Conservation (phyloP, 2,888 invertebrate species). For the Allacma fusca region DNA sequence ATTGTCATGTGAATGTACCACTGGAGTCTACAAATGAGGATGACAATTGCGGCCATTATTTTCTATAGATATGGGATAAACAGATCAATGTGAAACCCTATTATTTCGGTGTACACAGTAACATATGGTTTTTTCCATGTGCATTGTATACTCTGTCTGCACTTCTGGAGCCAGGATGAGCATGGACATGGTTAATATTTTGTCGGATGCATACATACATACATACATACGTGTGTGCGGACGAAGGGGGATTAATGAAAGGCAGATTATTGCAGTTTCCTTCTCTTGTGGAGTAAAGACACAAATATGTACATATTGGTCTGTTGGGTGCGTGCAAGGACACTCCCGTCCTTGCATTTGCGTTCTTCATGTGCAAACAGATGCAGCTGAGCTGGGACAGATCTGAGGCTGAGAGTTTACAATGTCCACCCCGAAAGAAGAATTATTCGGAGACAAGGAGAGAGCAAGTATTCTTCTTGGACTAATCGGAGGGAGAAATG, state of each 20-base stretch:
- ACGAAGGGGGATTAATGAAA: slow-evolving; percentile 53
- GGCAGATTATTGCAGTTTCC: slow-evolving; percentile 48
- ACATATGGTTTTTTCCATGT: not conserved
- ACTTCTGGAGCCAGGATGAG: no score
- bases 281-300: not conserved
- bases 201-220: not conserved
- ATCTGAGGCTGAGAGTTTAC: not conserved
- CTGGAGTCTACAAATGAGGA: not conserved
- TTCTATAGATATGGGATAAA: not conserved
- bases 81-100: slow-evolving; percentile 1
- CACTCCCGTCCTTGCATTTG: not conserved
- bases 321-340: no score
- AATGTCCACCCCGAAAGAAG: not conserved
- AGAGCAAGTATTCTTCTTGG: not conserved
- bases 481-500: slow-evolving; percentile 23
- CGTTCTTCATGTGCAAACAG: not conserved
- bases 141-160: no score
- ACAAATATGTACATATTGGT: no score
- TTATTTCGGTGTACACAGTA: not conserved
- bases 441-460: not conserved
- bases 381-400: no score
- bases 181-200: not conserved
- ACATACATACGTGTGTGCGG: not conserved
- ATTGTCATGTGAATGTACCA: slow-evolving; percentile 20
- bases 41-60: not conserved